Conservation (phyloP, 2,113 vertebrate genomes). For the Platichthys flesus region DNA sequence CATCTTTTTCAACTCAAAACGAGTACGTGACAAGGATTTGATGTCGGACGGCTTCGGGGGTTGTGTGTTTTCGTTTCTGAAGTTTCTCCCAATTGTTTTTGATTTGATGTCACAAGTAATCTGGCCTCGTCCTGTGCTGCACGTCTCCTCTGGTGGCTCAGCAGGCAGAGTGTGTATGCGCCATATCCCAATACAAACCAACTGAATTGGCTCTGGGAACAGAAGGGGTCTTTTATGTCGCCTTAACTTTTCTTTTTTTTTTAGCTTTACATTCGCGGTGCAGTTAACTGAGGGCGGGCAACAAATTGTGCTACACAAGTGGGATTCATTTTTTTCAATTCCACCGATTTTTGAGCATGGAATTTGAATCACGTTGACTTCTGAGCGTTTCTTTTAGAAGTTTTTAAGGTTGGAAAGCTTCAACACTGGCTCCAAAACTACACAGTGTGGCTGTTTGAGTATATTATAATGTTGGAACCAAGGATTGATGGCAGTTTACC, state of each 20-base stretch:
- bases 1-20: conserved; percentile 14
- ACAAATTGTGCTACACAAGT: conserved; percentile 28
- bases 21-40: conserved; percentile 28
- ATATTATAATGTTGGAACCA: conserved; percentile 35
- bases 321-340: conserved; percentile 45
- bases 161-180: conserved; percentile 25
- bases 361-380: conserved; percentile 35
- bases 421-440: conserved; percentile 36
- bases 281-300: conserved; percentile 23
- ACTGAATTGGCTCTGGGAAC: conserved; percentile 32
- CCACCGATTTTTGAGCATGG: conserved; percentile 36
- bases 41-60: conserved; percentile 29
- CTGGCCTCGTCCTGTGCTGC: conserved; percentile 31
- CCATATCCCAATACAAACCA: conserved; percentile 15
- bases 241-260: conserved; percentile 43
- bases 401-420: conserved; percentile 52
- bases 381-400: conserved; percentile 19
- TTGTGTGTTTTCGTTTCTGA: conserved; percentile 9
- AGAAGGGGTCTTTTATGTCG: conserved; percentile 36
- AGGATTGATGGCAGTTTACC: conserved; percentile 41
- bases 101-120: conserved; percentile 39
- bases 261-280: conserved; percentile 33
- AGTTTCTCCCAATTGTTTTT: conserved; percentile 39
- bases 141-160: conserved; percentile 22
- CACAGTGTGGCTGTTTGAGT: conserved; percentile 29